phyloP scores from a whole-genome alignment of 2,797 vertebrate species.

The Propithecus deckenii region DNA sequence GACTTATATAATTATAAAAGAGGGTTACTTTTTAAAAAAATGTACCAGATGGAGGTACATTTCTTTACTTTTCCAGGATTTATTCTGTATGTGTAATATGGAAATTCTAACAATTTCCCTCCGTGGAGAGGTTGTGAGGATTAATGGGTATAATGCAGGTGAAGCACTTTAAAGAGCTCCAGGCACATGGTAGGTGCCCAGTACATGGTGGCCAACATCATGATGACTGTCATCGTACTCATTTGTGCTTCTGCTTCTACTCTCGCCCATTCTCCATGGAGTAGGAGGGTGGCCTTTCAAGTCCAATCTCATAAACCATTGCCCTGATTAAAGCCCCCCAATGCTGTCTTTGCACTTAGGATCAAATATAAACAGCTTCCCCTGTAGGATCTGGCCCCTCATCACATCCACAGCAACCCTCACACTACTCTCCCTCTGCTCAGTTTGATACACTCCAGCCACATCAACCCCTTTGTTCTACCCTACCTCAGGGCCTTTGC shows the following conservation, averaged over 20 bases:
- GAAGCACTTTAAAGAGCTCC: not conserved
- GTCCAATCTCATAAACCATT: not conserved
- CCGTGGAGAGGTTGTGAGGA: not conserved
- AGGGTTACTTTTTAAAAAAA: not conserved
- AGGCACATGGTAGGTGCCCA: not conserved
- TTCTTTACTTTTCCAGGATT: not conserved
- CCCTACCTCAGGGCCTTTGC: not conserved
- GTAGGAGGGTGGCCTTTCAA: not conserved
- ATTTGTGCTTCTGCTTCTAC: not conserved
- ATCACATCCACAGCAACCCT: not conserved
- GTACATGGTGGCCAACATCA: not conserved
- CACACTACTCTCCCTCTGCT: not conserved
- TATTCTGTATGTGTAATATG: not conserved
- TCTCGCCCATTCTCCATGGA: not conserved
- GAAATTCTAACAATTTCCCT: not conserved
- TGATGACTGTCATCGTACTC: rapidly evolving
- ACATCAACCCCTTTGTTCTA: not conserved
- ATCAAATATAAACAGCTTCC: not conserved
- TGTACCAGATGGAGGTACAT: not conserved
- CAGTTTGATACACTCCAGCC: not conserved
- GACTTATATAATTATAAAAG: not conserved
- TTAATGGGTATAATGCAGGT: no score
- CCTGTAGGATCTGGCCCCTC: not conserved
- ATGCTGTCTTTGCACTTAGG: not conserved
- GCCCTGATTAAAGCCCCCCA: not conserved